Base-by-base conservation (phyloP, 2,888 invertebrate species). In the Trypoxylon attenuatum region DNA sequence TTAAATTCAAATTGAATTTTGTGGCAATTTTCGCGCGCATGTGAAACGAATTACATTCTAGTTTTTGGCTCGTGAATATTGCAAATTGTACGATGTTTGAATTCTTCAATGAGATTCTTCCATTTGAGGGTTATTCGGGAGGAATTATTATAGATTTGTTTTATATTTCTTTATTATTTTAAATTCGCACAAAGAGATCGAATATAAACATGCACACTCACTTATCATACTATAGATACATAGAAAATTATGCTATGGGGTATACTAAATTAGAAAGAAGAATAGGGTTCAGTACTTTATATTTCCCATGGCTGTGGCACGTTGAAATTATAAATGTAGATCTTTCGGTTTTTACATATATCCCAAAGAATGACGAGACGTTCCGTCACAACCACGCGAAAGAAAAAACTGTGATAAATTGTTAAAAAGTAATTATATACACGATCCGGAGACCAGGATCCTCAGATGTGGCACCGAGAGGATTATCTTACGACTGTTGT, bases 371-470 rank as follows among this genome's bases (percentile, higher is more conserved):
- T n/a, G n/a, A n/a, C n/a, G n/a, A n/a, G n/a, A n/a, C n/a, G n/a
- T n/a, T n/a, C n/a, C n/a, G n/a, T n/a, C n/a, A n/a, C n/a, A n/a
- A n/a, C n/a, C 49, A 21, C 19, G 21, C 21, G 15, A 49, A 49
- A 54, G 50, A 52, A 54, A 66, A 39, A 39, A 58, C 6, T 2
- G 22, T 50, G 57, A 46, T 45, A 1, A 23, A 19, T 53, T 5
- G 46, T 58, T 43, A 39, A 42, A 13, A 22, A 27, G 38, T 18
- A 46, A 52, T 52, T 73, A 71, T 73, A 38, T 73, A 73, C 74
- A 73, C 53, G 15, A 52, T 41, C 22, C 49, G 49, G 45, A 38
- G 50, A 19, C 16, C 47, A 21, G 27, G n/a, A n/a, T n/a, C n/a
- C n/a, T n/a, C n/a, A n/a, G n/a, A n/a, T n/a, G n/a, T n/a, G n/a